Evolutionary conservation across 2,888 invertebrate species (phyloP).

Genomic region (Drosophila merina): DNA sequence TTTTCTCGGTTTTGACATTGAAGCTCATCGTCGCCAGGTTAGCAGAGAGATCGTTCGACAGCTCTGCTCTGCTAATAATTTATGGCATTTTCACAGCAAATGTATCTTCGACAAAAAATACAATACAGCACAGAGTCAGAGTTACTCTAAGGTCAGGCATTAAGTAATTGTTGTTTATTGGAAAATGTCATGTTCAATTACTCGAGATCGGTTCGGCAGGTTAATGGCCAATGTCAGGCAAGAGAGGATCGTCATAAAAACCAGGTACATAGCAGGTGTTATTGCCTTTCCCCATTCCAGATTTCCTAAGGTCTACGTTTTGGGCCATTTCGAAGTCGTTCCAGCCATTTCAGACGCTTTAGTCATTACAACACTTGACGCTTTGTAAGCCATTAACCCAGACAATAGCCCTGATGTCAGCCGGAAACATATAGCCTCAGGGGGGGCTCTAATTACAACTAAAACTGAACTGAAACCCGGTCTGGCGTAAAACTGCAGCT

Average conservation of each 20-base stretch:
- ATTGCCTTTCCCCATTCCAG: constrained; percentile 25
- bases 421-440: constrained; percentile 45
- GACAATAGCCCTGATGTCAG: constrained; percentile 45
- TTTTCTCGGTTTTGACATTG: constrained; percentile 55
- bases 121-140: not conserved
- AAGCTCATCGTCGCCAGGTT: constrained; percentile 47
- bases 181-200: constrained; percentile 76
- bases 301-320: not conserved
- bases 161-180: constrained; percentile 77
- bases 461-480: constrained; percentile 32
- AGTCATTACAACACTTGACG: constrained; percentile 37
- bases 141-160: constrained; percentile 61
- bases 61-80: constrained; percentile 40
- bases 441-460: constrained; percentile 39
- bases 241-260: constrained; percentile 9
- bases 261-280: constrained; percentile 46
- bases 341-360: not conserved
- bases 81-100: constrained; percentile 33
- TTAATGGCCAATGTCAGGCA: constrained; percentile 50
- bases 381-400: constrained; percentile 63
- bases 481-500: constrained; percentile 49
- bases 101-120: constrained; percentile 12
- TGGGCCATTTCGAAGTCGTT: not conserved
- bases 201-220: constrained; percentile 35
- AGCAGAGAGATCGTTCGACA: constrained; percentile 31